These are phyloP conservation scores for Drosophila jambulina DNA, from an alignment of 1,140 invertebrate species.

Conservation along the genomic window DNA sequence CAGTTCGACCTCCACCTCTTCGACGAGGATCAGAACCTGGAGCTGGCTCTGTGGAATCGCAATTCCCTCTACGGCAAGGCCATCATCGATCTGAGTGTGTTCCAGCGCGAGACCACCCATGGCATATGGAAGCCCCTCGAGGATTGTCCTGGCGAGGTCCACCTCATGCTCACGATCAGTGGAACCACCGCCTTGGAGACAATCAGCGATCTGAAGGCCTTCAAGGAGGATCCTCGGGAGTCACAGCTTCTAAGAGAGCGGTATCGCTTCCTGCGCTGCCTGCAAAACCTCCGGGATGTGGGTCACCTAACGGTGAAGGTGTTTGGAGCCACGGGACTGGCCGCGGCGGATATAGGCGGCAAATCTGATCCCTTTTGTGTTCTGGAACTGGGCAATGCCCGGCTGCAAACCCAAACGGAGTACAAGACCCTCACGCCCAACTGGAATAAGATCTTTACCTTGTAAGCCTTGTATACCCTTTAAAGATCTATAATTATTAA, in stretches of 20 bases:
- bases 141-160: constrained; percentile 94
- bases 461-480: constrained; percentile 88
- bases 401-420: constrained; percentile 98
- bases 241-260: constrained; percentile 88
- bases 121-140: constrained; percentile 95
- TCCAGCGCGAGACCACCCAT: constrained; percentile 96
- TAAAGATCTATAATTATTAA: too few relatives aligned
- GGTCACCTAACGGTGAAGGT: constrained; percentile 96
- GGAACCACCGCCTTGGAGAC: constrained; percentile 96
- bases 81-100: constrained; percentile 92
- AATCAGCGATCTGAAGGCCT: constrained; percentile 94
- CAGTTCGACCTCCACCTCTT: constrained; percentile 99
- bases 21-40: constrained; percentile 88
- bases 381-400: constrained; percentile 96
- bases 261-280: constrained; percentile 91
- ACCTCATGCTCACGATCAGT: constrained; percentile 96
- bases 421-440: constrained; percentile 98
- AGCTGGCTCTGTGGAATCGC: constrained; percentile 80
- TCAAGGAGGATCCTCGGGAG: constrained; percentile 92
- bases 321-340: constrained; percentile 94
- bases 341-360: constrained; percentile 95
- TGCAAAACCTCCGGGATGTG: constrained; percentile 93
- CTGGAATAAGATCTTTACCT: constrained; percentile 99
- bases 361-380: constrained; percentile 99
- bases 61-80: constrained; percentile 88